A percentile compares a stretch with the other conserved stretches of the same genome.
phyloP scores from a whole-genome alignment of 2,797 vertebrate genomes.

The Phalloptychus januarius region DNA sequence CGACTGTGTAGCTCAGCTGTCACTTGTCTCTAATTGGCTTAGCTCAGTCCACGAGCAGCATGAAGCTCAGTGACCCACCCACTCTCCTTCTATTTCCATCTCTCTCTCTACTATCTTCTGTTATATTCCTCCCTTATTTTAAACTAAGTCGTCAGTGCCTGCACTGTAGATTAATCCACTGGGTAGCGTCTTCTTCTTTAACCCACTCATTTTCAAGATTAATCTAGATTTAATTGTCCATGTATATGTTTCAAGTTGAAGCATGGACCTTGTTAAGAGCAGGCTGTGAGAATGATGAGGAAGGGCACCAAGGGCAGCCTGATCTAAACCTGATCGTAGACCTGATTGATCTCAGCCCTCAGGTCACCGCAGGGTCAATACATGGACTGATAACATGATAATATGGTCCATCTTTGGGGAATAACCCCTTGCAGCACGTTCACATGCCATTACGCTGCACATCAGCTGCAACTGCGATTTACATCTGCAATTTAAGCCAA shows the following conservation, averaged over 20 bases:
- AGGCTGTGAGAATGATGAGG: slow-evolving; percentile 40
- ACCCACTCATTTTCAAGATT: slow-evolving; percentile 34
- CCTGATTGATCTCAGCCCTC: slow-evolving; percentile 68
- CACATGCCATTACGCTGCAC: slow-evolving; percentile 53
- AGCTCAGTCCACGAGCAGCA: slow-evolving; percentile 67
- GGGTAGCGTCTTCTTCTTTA: slow-evolving; percentile 4
- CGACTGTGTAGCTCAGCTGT: slow-evolving; percentile 76
- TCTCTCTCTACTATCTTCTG: slow-evolving; percentile 31
- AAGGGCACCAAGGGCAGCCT: slow-evolving; percentile 42
- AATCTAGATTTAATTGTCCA: slow-evolving; percentile 14
- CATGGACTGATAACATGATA: slow-evolving; percentile 65
- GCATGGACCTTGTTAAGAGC: slow-evolving; percentile 9
- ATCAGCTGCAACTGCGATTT: slow-evolving; percentile 35
- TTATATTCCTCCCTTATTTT: slow-evolving; percentile 38
- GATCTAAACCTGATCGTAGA: slow-evolving; percentile 69
- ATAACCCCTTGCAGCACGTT: slow-evolving; percentile 40
- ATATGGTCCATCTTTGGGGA: slow-evolving; percentile 55
- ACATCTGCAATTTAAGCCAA: slow-evolving; percentile 4
- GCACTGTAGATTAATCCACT: slow-evolving; percentile 31
- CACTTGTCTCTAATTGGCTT: slow-evolving; percentile 82
- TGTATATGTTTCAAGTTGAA: slow-evolving; percentile 12
- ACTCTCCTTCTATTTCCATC: slow-evolving; percentile 28
- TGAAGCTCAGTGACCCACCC: slow-evolving; percentile 77
- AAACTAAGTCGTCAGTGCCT: slow-evolving; percentile 44
- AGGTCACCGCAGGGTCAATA: slow-evolving; percentile 70